Conservation (phyloP, 2,888 invertebrate species). For the Brachynemurus nebulosus region DNA sequence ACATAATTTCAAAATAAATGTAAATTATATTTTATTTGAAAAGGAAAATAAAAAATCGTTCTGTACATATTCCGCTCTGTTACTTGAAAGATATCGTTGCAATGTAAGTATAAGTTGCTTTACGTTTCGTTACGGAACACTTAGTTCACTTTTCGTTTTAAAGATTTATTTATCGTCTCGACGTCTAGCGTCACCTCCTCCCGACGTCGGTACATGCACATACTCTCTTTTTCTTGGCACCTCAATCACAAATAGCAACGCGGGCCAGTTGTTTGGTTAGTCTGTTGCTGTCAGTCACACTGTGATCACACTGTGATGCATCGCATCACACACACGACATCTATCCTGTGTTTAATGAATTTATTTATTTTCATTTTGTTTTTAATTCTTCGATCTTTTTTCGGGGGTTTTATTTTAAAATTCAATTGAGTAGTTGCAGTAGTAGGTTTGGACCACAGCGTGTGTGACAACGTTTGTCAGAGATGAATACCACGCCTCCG, state of each 20-base stretch:
- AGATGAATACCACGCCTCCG: too few relatives aligned
- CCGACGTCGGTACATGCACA: background rate
- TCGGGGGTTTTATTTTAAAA: too few relatives aligned
- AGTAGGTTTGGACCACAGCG: too few relatives aligned
- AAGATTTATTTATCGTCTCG: slow-evolving; percentile 14
- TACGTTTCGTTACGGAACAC: background rate
- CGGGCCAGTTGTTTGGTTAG: background rate
- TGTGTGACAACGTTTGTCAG: too few relatives aligned
- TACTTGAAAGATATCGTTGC: slow-evolving; percentile 8
- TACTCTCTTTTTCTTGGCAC: slow-evolving; percentile 13
- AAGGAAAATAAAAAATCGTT: too few relatives aligned
- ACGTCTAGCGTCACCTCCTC: slow-evolving; percentile 16
- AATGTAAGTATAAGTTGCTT: background rate
- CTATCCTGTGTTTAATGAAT: too few relatives aligned
- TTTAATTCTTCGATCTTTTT: too few relatives aligned
- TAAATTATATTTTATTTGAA: too few relatives aligned
- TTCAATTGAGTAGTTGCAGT: too few relatives aligned
- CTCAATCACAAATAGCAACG: slow-evolving; percentile 16
- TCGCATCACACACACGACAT: background rate
- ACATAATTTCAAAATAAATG: too few relatives aligned
- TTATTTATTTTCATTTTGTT: too few relatives aligned
- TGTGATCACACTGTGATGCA: background rate
- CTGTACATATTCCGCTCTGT: slow-evolving; percentile 15
- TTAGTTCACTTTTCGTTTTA: slow-evolving; percentile 1
- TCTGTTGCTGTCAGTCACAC: background rate